Base-by-base conservation (phyloP, 2,113 vertebrate genomes). In the Lophura nycthemera region DNA sequence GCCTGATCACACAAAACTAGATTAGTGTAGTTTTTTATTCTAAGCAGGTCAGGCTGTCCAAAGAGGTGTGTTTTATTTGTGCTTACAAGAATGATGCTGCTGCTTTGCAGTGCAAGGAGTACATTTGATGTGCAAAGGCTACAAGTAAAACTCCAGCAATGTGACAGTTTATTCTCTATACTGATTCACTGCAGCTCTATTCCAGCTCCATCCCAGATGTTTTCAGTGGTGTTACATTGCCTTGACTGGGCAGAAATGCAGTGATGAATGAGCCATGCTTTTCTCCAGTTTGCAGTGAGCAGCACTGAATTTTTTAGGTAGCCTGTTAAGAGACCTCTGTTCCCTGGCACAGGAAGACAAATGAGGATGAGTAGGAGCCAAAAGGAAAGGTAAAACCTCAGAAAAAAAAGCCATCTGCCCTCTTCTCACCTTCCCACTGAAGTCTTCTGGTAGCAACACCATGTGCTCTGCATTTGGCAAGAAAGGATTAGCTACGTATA, bases 201-300 rank as follows among this genome's bases (percentile, higher is more conserved):
- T 56, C 38, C 67, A 87, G 54, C 54, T 77, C 70, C 52, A 56
- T 64, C 47, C 19, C 65, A 86, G 70, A 40, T 72, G 73, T 78
- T 75, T 75, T 84, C 72, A 29, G 3, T 1, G 18, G 29, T 12
- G 9, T 22, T 90, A 11, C 4, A 56, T 36, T 74, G 65, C 56
- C 30, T 80, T 1, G 0, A 38, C 56, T 63, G 3, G 3, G 69
- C 57, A 70, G 65, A 61, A 81, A 60, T 0, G 0, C 2, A 2
- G 25, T 20, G 52, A 65, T 65, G 65, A 54, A 83, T 65, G 30
- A 42, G 47, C 30, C 30, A 16, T 30, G 40, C 34, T 76, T 81
- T 74, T 48, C 50, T 81, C n/a, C 38, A 30, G 42, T 43, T 77
- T 57, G 24, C 59, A 72, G 72, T 2, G 43, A 36, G 75, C 65